Percentiles rank a stretch among this genome's conserved stretches.
Evolutionary conservation across 2,797 vertebrate genomes (phyloP).

Genomic region (Myotis daubentonii): DNA sequence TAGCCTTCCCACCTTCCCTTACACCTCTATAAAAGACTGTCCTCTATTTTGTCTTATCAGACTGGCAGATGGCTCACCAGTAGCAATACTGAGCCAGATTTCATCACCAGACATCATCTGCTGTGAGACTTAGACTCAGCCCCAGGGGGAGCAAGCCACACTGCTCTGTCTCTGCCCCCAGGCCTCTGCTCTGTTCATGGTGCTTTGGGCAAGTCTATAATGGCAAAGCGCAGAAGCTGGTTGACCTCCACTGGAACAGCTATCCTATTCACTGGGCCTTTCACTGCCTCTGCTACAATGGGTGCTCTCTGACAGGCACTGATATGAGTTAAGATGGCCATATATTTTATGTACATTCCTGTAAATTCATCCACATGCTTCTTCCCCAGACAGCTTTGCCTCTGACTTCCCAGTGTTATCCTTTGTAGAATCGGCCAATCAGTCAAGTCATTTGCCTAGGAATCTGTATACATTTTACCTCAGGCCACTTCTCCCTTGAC

Average conservation of each 20-base stretch:
- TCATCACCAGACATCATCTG: not conserved
- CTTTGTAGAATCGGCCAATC: not conserved
- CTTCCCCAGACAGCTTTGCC: not conserved
- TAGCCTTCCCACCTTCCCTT: too few species aligned
- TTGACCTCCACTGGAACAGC: not conserved
- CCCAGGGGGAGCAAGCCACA: not conserved
- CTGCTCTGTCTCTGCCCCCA: not conserved
- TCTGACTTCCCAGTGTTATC: not conserved
- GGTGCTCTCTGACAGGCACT: not conserved
- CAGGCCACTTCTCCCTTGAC: not conserved
- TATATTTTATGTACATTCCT: not conserved
- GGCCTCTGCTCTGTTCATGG: not conserved
- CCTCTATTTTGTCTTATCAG: not conserved
- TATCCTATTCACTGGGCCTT: not conserved
- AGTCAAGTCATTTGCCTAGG: not conserved
- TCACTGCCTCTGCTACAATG: not conserved
- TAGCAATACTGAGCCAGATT: not conserved
- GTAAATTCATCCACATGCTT: not conserved
- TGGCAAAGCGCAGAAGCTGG: not conserved
- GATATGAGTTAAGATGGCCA: not conserved
- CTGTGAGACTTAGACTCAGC: not conserved
- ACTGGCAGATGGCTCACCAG: not conserved
- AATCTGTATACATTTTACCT: not conserved
- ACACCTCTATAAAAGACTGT: not conserved
- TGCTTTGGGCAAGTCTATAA: not conserved